phyloP scores from a whole-genome alignment of 2,888 invertebrate species.

The Ophion costatus region DNA sequence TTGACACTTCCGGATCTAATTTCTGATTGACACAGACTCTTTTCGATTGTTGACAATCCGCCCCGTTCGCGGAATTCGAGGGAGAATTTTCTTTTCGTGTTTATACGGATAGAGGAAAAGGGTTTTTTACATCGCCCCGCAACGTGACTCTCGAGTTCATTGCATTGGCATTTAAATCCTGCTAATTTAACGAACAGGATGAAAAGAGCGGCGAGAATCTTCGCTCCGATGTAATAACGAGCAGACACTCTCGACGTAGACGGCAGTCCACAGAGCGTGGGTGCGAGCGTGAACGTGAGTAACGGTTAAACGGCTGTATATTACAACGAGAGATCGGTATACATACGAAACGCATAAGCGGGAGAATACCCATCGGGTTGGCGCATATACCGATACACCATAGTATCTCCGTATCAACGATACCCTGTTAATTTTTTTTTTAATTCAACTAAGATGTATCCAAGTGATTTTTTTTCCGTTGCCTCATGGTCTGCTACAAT shows the following conservation, averaged over 20 bases:
- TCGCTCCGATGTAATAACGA: conserved; percentile 46
- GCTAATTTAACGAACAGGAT: conserved; percentile 42
- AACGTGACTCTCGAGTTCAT: not conserved
- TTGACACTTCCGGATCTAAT: conserved; percentile 22
- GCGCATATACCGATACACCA: conserved; percentile 24
- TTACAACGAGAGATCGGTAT: conserved; percentile 27
- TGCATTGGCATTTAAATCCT: conserved; percentile 11
- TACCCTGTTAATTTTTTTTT: not conserved
- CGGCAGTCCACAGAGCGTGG: conserved; percentile 44
- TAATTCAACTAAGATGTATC: too few species aligned
- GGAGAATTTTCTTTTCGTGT: not conserved
- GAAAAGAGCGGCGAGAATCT: conserved; percentile 43
- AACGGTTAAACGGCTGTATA: conserved; percentile 57
- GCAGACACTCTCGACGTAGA: conserved; percentile 13
- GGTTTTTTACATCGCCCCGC: not conserved
- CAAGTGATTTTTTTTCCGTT: too few species aligned
- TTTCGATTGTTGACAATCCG: not conserved
- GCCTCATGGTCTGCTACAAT: too few species aligned
- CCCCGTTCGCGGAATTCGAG: not conserved
- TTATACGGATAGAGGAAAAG: not conserved
- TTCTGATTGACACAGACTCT: conserved; percentile 53
- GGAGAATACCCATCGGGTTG: conserved; percentile 52
- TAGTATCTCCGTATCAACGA: not conserved
- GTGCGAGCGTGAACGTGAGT: conserved; percentile 56
- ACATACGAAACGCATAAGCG: conserved; percentile 41